These are phyloP conservation scores for Sebastes schlegelii DNA, from an alignment of 2,113 vertebrate species.

Conservation along the genomic window DNA sequence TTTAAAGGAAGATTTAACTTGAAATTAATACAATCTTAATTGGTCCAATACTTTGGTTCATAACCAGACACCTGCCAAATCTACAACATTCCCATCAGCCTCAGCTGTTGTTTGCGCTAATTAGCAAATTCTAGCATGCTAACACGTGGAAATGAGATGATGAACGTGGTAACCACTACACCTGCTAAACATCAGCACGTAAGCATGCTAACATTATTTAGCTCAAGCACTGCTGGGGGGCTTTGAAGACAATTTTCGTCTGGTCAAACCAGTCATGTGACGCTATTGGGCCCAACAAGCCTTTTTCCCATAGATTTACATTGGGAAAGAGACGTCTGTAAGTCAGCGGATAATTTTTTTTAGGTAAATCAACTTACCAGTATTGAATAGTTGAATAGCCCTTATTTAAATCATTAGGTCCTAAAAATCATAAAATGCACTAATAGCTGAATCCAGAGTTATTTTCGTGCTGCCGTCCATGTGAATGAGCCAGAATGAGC, in stretches of 20 bases:
- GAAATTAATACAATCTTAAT: not conserved
- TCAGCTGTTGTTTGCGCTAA: not conserved
- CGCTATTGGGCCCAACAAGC: not conserved
- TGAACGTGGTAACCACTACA: not conserved
- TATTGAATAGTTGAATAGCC: no score
- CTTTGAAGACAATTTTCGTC: no score
- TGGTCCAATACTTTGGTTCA: not conserved
- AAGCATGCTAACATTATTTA: not conserved
- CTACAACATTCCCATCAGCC: not conserved
- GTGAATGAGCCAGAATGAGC: no score
- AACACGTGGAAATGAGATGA: not conserved
- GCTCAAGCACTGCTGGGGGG: not conserved
- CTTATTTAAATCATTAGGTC: no score
- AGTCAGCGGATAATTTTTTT: no score
- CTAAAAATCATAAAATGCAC: no score
- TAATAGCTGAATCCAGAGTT: no score
- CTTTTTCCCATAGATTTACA: not conserved
- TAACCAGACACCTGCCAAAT: not conserved
- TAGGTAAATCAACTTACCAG: no score
- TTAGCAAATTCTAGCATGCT: not conserved
- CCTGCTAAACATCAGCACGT: not conserved
- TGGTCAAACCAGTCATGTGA: no score
- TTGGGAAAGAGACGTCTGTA: no score
- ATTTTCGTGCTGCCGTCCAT: no score
- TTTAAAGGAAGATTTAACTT: not conserved